phyloP scores from a whole-genome alignment of 2,113 vertebrate species.

The Perca schrenkii region DNA sequence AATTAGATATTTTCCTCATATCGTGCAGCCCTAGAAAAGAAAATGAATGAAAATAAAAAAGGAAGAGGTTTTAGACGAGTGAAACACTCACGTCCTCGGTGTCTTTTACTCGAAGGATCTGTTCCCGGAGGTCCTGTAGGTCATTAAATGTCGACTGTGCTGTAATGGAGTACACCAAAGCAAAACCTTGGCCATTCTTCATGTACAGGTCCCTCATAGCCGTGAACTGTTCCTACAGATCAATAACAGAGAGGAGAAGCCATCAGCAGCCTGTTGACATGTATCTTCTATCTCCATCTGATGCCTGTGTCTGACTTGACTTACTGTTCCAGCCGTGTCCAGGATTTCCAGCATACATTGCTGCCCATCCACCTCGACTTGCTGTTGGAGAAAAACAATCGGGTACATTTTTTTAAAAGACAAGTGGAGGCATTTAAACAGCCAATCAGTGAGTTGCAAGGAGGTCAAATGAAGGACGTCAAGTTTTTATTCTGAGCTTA shows the following conservation, averaged over 20 bases:
- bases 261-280: conserved; percentile 20
- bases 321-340: conserved; percentile 98
- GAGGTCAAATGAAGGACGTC: too few species aligned
- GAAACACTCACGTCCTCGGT: conserved; percentile 94
- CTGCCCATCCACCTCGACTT: conserved; percentile 98
- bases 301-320: conserved; percentile 44
- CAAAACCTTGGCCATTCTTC: conserved; percentile 99
- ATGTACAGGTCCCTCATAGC: conserved; percentile 99
- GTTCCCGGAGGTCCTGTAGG: conserved; percentile 97
- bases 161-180: conserved; percentile 99
- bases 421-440: background rate
- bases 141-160: conserved; percentile 99
- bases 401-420: background rate
- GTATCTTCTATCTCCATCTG: background rate
- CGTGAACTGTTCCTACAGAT: conserved; percentile 95
- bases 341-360: conserved; percentile 99
- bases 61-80: background rate
- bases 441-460: background rate
- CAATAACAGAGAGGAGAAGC: background rate
- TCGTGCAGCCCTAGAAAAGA: background rate
- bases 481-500: conserved; percentile 61
- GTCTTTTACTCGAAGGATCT: conserved; percentile 98
- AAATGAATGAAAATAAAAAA: background rate
- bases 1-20: too few species aligned
- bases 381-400: conserved; percentile 80